Conservation (phyloP, 2,888 invertebrate species). For the Polymixis flavicincta region DNA sequence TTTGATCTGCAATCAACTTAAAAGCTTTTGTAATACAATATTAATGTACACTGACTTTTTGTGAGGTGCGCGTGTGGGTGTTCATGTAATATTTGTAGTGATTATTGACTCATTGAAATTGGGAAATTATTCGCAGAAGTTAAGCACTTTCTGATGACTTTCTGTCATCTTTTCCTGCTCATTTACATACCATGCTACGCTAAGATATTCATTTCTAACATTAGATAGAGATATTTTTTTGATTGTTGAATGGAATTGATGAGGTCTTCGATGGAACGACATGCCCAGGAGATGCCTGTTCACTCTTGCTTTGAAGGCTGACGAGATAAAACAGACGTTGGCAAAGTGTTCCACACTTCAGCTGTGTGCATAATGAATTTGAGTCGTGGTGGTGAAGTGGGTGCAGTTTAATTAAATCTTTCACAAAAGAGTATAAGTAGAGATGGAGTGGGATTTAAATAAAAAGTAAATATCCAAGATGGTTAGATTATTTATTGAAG, state of each 20-base stretch:
- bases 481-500: neutral
- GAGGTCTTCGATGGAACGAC: too few species aligned
- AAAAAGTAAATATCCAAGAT: neutral
- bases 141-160: neutral
- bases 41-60: slow-evolving; percentile 60
- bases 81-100: slow-evolving; percentile 51
- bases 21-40: slow-evolving; percentile 68
- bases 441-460: neutral
- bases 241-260: too few species aligned
- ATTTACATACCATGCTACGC: neutral
- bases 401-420: too few species aligned
- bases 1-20: slow-evolving; percentile 74
- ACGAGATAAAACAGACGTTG: too few species aligned
- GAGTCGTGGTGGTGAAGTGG: too few species aligned
- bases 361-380: too few species aligned
- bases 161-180: neutral
- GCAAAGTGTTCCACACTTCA: too few species aligned
- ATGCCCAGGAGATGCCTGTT: too few species aligned
- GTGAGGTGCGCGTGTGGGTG: slow-evolving; percentile 30
- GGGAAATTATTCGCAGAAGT: slow-evolving; percentile 25
- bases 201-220: neutral
- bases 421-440: neutral
- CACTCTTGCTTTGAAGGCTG: too few species aligned
- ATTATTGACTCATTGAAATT: slow-evolving; percentile 42
- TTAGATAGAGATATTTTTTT: too few species aligned